Conservation (phyloP, 2,113 vertebrate species). For the Chauna torquata region DNA sequence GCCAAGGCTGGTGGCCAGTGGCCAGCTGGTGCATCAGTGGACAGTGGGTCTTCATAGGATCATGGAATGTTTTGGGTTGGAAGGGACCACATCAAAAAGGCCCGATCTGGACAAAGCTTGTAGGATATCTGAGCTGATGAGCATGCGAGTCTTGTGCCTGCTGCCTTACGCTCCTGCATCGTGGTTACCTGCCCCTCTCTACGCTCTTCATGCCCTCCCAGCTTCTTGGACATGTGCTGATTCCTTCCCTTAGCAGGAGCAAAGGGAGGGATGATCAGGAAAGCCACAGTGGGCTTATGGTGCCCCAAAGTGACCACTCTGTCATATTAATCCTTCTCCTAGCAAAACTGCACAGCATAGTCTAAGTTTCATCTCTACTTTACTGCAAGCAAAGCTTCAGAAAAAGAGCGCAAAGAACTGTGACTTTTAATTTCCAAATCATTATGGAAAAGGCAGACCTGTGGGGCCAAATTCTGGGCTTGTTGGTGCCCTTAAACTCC, state of each 20-base stretch:
- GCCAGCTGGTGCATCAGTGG: background rate
- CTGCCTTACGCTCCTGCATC: background rate
- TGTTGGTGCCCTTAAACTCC: background rate
- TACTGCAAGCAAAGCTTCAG: background rate
- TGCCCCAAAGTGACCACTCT: background rate
- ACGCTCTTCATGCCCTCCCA: background rate
- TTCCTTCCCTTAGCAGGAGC: background rate
- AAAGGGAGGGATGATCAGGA: background rate
- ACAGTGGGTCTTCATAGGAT: background rate
- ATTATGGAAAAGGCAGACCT: background rate
- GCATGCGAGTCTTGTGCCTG: background rate
- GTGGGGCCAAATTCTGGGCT: background rate
- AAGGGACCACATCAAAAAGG: background rate
- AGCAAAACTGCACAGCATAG: background rate
- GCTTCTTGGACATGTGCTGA: background rate
- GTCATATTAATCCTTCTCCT: background rate
- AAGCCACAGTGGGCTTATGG: background rate
- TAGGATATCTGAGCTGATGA: background rate
- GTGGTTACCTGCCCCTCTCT: background rate
- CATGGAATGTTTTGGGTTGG: background rate
- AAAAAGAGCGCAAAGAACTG: background rate
- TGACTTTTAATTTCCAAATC: background rate
- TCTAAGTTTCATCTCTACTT: background rate
- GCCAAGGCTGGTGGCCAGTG: background rate
- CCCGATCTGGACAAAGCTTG: background rate